Conservation (phyloP, 2,797 vertebrate species). For the Sylvilagus floridanus region DNA sequence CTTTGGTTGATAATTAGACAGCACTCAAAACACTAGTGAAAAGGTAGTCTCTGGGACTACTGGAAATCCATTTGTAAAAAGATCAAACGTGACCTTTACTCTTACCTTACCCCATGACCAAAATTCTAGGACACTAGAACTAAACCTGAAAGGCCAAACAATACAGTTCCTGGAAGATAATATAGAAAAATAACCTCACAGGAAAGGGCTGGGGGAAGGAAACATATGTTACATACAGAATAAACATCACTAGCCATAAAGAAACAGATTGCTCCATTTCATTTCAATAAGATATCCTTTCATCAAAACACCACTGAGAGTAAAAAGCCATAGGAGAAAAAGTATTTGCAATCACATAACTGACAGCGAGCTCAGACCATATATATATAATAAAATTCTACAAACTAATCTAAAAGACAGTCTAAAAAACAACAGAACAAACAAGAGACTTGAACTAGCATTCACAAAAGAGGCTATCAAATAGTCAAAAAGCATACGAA, state of each 20-base stretch:
- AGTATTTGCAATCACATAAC: background rate
- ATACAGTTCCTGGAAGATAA: background rate
- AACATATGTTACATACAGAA: background rate
- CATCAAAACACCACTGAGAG: background rate
- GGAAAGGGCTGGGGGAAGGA: background rate
- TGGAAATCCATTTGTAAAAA: background rate
- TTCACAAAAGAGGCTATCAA: background rate
- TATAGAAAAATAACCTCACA: background rate
- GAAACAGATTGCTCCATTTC: background rate
- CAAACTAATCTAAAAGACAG: conserved; percentile 17
- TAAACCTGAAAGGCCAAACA: background rate
- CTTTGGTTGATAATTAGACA: too few relatives aligned
- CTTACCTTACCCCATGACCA: background rate
- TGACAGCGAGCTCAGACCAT: background rate
- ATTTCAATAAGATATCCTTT: background rate
- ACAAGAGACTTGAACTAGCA: background rate
- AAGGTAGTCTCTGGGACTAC: too few relatives aligned
- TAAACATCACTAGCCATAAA: background rate
- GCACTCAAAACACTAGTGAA: too few relatives aligned
- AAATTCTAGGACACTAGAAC: too few relatives aligned
- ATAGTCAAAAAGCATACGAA: background rate
- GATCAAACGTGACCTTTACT: background rate
- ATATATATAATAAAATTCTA: background rate
- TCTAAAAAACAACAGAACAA: background rate
- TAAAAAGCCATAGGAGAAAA: background rate